Evolutionary conservation across 2,797 vertebrate species (phyloP), one percentile per base, ranked within the genome.

Genomic region (Poeciliopsis gracilis): DNA sequence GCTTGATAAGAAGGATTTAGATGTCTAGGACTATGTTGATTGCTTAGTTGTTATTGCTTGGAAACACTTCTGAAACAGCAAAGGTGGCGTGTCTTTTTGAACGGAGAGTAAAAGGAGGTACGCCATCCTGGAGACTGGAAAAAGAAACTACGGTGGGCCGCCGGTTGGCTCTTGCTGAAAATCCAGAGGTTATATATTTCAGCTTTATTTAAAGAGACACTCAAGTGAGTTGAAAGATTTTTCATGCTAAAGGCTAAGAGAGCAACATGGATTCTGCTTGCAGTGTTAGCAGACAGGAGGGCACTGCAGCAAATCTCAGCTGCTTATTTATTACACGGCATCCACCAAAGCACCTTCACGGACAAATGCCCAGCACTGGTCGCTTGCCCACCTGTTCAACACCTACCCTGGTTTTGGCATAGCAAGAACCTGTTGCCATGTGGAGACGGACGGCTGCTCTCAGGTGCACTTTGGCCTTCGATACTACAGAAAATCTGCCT

Each of bases 161-260:
- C 83, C 84, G 59, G 77, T 73, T 82, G 74, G 81, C 71, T 30
- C 77, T 82, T 61, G 13, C 75, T 77, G 66, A 47, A 85, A 75
- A 77, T 78, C 43, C 66, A 81, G 51, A 45, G 25, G 16, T 70
- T 3, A 70, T n/a, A 75, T 57, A 79, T 77, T 87, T 90, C 59
- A 90, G 80, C 80, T 92, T 88, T 78, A 79, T 87, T 73, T 51
- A 43, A 91, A 69, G 38, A 79, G 87, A 80, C 28, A 80, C 75
- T 78, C 73, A 43, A 25, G 66, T 61, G 73, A 84, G 76, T 55
- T 6, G 45, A 77, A 15, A 57, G 76, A 79, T 69, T 49, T 78
- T 57, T 78, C 57, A 43, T 61, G 61, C 63, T 76, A 76, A 7
- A n/a, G 49, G 81, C 70, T 2, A 28, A 78, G 80, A 71, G 77